Evolutionary conservation across 2,113 vertebrate species (phyloP), one percentile per base, ranked within the genome.

Genomic region (Corythaixoides concolor): DNA sequence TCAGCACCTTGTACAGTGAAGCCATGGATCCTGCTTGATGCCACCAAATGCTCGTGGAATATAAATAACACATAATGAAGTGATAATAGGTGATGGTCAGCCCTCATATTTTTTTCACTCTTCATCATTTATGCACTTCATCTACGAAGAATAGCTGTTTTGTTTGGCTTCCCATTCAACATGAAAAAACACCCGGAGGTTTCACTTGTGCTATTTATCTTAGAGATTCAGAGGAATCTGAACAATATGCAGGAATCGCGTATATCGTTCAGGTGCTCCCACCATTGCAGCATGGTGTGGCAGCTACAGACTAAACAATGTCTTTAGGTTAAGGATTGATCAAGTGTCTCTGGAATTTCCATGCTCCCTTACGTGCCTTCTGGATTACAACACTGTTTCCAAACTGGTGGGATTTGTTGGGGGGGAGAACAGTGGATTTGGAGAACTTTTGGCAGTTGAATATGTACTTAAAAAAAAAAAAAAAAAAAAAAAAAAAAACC

Each of bases 1-100:
- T 75, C 88, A 81, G 92, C 83, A 63, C 82, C 83, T 78, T n/a
- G 88, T 26, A 50, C 43, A n/a, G 66, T 32, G 84, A 90, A 79
- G 89, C 79, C 43, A 58, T 9, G 90, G 41, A 33, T 66, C 52
- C 68, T 35, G 68, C 49, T 32, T 14, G 89, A 41, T 75, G 94
- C 86, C 88, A 77, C 85, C 64, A 43, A 79, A 43, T 4, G 68
- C 50, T 92, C 45, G 3, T 8, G 78, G 52, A 49, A 35, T 37
- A 45, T 35, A 59, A 64, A 39, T 28, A 19, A 33, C n/a, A 9
- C 3, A 49, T 15, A 50, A 68, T 66, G 79, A 89, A 37, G 30
- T 11, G 90, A 59, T 28, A 49, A 23, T 30, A 62, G 68, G 53
- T 5, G 60, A 68, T 43, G 92, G 52, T 23, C 90, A 91, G 77